phyloP scores from a whole-genome alignment of 2,113 vertebrate genomes.

The Cryptomyrus ogoouensis region DNA sequence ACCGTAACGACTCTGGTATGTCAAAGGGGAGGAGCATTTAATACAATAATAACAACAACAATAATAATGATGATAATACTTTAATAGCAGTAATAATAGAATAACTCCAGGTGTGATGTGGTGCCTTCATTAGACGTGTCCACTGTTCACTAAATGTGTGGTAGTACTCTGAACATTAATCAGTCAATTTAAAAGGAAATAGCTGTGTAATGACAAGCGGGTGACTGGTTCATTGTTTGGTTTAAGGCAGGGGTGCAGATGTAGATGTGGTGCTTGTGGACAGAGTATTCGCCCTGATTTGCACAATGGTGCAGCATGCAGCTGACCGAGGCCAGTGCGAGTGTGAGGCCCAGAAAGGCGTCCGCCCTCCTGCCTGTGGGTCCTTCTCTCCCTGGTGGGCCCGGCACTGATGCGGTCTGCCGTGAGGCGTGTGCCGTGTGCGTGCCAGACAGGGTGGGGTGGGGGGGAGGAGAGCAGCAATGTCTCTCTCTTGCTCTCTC shows the following conservation, averaged over 20 bases:
- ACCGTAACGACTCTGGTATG: conserved; percentile 41
- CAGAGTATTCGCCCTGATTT: background rate
- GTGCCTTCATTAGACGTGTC: background rate
- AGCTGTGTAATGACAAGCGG: background rate
- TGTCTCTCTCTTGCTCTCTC: background rate
- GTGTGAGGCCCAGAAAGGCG: background rate
- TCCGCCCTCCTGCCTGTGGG: background rate
- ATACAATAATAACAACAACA: background rate
- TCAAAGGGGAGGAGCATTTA: background rate
- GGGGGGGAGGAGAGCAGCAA: background rate
- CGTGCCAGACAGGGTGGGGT: background rate
- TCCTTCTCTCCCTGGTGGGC: background rate
- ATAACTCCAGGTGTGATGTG: background rate
- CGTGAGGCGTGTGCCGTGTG: background rate
- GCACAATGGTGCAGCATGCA: background rate
- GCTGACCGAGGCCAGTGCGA: background rate
- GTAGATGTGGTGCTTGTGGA: background rate
- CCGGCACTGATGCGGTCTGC: background rate
- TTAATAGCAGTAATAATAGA: background rate
- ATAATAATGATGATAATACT: too few relatives aligned
- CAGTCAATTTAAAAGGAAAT: background rate
- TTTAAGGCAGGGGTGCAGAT: background rate
- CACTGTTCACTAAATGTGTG: background rate
- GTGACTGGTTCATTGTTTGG: background rate
- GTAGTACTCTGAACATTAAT: background rate